phyloP scores from a whole-genome alignment of 1,140 invertebrate species.

The Ectropis grisescens region DNA sequence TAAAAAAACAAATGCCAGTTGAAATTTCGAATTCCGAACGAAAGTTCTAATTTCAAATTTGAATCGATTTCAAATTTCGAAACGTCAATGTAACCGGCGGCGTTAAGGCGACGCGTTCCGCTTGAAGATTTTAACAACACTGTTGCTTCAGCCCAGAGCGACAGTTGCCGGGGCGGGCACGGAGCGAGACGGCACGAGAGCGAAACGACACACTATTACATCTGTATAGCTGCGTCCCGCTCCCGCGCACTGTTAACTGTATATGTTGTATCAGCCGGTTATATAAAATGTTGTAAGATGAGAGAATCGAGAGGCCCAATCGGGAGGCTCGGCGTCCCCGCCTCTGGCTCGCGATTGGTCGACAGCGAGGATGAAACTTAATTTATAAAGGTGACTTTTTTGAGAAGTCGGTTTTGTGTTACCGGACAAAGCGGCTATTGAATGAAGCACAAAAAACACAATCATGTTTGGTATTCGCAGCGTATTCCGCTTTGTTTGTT shows the following conservation, averaged over 20 bases:
- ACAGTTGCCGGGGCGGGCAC: conserved; percentile 39
- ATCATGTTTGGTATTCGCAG: conserved; percentile 60
- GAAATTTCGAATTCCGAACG: too few species aligned
- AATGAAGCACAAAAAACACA: conserved; percentile 55
- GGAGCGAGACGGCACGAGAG: conserved; percentile 33
- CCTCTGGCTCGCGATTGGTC: conserved; percentile 39
- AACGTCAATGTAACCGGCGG: too few species aligned
- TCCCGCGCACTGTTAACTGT: conserved; percentile 54
- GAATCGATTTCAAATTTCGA: conserved; percentile 10
- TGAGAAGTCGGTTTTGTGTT: conserved; percentile 46
- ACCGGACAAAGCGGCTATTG: conserved; percentile 53
- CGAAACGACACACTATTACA: conserved; percentile 56
- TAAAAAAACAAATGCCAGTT: too few species aligned
- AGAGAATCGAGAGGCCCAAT: conserved; percentile 33
- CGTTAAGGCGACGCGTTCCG: conserved; percentile 24
- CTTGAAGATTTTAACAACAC: conserved; percentile 34
- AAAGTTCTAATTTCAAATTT: conserved; percentile 5
- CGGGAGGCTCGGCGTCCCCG: conserved; percentile 21
- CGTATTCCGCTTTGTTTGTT: conserved; percentile 44
- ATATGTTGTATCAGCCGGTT: conserved; percentile 66
- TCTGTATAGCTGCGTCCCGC: conserved; percentile 28
- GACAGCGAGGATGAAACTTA: conserved; percentile 46
- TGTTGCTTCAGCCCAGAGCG: conserved; percentile 46
- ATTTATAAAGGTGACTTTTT: conserved; percentile 67
- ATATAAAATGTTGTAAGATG: conserved; percentile 64